Evolutionary conservation across 1,140 invertebrate species (phyloP).

Genomic region (Cecropterus lyciades): DNA sequence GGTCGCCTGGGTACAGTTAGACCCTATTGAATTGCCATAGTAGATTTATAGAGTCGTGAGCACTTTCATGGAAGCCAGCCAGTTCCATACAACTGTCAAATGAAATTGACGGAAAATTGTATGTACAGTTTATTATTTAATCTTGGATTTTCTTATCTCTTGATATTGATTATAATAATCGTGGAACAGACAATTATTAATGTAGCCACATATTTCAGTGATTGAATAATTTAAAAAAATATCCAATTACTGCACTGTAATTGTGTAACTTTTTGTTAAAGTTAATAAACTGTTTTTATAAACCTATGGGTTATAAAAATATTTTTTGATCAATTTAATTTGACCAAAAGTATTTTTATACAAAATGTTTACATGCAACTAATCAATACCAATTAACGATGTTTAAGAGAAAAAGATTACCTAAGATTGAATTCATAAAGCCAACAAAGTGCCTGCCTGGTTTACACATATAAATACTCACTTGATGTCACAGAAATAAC

Average conservation of each 20-base stretch:
- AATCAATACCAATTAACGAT: neutral
- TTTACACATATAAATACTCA: constrained; percentile 55
- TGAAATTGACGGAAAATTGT: neutral
- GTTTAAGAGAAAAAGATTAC: constrained; percentile 6
- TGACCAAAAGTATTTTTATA: no score
- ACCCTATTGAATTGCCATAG: constrained; percentile 80
- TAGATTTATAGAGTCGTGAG: constrained; percentile 51
- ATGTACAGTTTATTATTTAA: constrained; percentile 24
- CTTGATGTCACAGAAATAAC: constrained; percentile 48
- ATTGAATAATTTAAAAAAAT: no score
- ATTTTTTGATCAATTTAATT: no score
- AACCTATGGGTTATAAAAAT: no score
- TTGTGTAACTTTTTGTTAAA: no score
- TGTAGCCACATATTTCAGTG: no score
- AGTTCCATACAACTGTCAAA: constrained; percentile 7
- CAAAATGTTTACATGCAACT: no score
- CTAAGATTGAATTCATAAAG: constrained; percentile 7
- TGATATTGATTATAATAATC: neutral
- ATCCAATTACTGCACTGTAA: no score
- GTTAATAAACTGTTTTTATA: no score
- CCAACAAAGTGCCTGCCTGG: constrained; percentile 6
- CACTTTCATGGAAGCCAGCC: neutral
- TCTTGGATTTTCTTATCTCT: constrained; percentile 25
- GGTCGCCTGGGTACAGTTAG: constrained; percentile 79
- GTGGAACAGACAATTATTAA: no score